Base-by-base conservation (phyloP, 2,113 vertebrate species). In the Solenodon paradoxus region DNA sequence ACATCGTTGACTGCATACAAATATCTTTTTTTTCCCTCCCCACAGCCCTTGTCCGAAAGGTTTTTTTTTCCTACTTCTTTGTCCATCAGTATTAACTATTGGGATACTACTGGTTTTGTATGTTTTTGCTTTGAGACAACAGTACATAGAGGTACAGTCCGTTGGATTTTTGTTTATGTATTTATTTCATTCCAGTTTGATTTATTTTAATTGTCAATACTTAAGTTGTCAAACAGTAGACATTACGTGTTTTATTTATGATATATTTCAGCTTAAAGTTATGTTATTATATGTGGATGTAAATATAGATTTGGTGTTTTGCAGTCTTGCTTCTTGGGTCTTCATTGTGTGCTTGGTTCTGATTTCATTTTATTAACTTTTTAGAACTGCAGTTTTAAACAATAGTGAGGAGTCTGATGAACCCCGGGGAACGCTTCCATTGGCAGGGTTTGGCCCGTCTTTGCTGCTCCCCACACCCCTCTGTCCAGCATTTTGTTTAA, bases 171-270 rank as follows among this genome's bases (percentile, higher is more conserved):
- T 84, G 74, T 98, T 96, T 96, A 97, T 98, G 98, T 98, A 99
- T 99, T 99, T 99, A 99, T 99, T 99, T 98, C 98, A 98, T 98
- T 98, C 98, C 98, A 98, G 96, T 98, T 98, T 98, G 98, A 98
- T 98, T 98, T 98, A 98, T 97, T 97, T 95, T 97, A 98, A 98
- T 98, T 98, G 98, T 98, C 95, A 94, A 97, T 98, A 97, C 98
- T 15, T 98, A 98, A 96, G 97, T 97, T 40, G 97, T 98, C 98
- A 97, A 98, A 96, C 97, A 98, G 96, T 98, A 98, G 98, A 97
- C 97, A 97, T 97, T 98, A 98, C 97, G 98, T 98, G 98, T 98
- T 98, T 98, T 98, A 98, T 98, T 98, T 98, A 98, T 98, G 98
- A 98, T 98, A 97, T 98, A 98, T 98, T 98, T 98, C 98, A 98